Evolutionary conservation across 1,140 invertebrate species (phyloP).

Genomic region (Aplysia californica): DNA sequence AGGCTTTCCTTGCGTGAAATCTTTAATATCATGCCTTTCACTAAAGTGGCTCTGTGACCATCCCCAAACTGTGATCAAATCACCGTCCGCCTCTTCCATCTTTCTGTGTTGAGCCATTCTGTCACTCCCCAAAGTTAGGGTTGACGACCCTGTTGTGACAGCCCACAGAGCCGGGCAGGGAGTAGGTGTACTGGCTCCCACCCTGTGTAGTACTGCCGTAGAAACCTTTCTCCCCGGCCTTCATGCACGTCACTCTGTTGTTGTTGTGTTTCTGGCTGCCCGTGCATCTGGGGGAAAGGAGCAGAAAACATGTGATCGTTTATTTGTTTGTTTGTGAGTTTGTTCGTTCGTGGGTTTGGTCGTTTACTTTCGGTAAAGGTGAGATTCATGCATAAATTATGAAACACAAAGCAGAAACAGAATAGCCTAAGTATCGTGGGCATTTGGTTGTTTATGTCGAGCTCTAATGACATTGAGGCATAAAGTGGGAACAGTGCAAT

Average conservation of each 20-base stretch:
- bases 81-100: background rate
- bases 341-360: too few species aligned
- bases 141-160: conserved; percentile 40
- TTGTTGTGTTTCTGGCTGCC: conserved; percentile 14
- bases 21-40: background rate
- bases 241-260: conserved; percentile 46
- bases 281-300: conserved; percentile 40
- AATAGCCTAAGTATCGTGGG: too few species aligned
- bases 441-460: too few species aligned
- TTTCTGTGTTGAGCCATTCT: background rate
- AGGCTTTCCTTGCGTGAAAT: background rate
- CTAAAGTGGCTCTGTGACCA: background rate
- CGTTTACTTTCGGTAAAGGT: too few species aligned
- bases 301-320: too few species aligned
- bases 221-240: conserved; percentile 45
- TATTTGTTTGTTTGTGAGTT: too few species aligned
- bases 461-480: too few species aligned
- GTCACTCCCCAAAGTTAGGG: conserved; percentile 37
- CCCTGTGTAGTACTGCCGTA: conserved; percentile 42
- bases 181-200: conserved; percentile 43
- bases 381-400: too few species aligned
- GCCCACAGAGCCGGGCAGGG: conserved; percentile 32
- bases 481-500: too few species aligned
- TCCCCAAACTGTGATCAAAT: background rate
- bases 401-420: too few species aligned